Evolutionary conservation across 2,888 invertebrate species (phyloP).

Genomic region (Cerceris rybyensis): DNA sequence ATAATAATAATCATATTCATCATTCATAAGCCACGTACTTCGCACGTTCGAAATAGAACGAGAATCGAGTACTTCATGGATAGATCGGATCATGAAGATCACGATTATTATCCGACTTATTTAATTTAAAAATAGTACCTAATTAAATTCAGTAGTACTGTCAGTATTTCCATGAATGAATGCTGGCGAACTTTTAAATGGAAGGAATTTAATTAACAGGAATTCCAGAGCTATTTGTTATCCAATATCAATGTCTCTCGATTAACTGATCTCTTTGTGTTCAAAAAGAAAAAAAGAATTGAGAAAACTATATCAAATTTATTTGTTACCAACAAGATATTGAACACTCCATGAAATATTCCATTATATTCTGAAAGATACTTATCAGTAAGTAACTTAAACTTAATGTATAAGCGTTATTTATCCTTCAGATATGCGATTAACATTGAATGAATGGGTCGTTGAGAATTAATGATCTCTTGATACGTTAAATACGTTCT

Average conservation of each 20-base stretch:
- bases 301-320: not conserved
- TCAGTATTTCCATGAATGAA: conserved; percentile 22
- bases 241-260: conserved; percentile 26
- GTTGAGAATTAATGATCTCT: conserved; percentile 14
- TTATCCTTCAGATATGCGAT: conserved; percentile 28
- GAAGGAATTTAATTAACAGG: conserved; percentile 25
- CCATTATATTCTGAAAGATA: conserved; percentile 28
- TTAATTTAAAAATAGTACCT: conserved; percentile 28
- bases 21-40: conserved; percentile 28
- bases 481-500: conserved; percentile 3
- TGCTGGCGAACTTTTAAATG: conserved; percentile 26
- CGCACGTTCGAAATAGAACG: conserved; percentile 17
- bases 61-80: conserved; percentile 22
- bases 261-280: conserved; percentile 46
- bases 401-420: conserved; percentile 43
- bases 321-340: conserved; percentile 18
- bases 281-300: conserved; percentile 19
- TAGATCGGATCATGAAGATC: conserved; percentile 27
- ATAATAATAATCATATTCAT: conserved; percentile 17
- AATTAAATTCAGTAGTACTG: conserved; percentile 16
- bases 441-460: conserved; percentile 19
- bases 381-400: conserved; percentile 49
- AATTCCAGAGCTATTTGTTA: conserved; percentile 23
- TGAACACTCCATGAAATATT: conserved; percentile 42
- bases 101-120: conserved; percentile 5